These are phyloP conservation scores for Polyploca ridens DNA, from an alignment of 2,888 invertebrate genomes.

Conservation along the genomic window DNA sequence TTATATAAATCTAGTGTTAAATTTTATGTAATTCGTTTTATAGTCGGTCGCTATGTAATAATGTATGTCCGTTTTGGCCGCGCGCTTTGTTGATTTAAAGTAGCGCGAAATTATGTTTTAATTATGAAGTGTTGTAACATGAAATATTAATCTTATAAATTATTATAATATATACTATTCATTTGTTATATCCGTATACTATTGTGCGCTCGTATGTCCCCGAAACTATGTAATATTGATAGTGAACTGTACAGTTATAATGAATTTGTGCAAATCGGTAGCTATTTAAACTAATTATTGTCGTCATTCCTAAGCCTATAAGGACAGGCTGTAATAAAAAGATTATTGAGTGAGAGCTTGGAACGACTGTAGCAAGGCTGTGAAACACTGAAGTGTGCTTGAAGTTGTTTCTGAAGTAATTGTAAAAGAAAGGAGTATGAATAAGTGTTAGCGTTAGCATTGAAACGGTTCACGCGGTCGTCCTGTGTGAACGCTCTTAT, in stretches of 20 bases:
- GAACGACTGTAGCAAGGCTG: constrained; percentile 81
- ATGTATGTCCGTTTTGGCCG: constrained; percentile 2
- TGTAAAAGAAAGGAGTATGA: constrained; percentile 21
- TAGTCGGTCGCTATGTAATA: constrained; percentile 4
- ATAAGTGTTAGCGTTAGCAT: constrained; percentile 17
- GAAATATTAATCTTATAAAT: background rate
- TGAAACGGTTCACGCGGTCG: constrained; percentile 14
- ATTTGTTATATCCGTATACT: constrained; percentile 2
- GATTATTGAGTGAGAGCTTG: constrained; percentile 69
- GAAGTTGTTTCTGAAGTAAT: constrained; percentile 60
- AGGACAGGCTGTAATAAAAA: constrained; percentile 65
- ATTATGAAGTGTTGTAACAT: constrained; percentile 1
- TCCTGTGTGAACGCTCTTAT: constrained; percentile 4
- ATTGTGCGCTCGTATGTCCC: constrained; percentile 1
- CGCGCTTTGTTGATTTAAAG: background rate
- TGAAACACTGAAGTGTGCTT: constrained; percentile 72
- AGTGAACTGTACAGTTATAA: constrained; percentile 16
- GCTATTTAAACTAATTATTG: constrained; percentile 58
- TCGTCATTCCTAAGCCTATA: constrained; percentile 76
- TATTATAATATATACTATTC: constrained; percentile 6
- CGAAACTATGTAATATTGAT: background rate
- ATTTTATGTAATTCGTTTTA: background rate
- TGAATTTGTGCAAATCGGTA: constrained; percentile 46
- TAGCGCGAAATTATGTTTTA: constrained; percentile 6
- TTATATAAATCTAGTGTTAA: constrained; percentile 3